Evolutionary conservation across 1,140 invertebrate species (phyloP).

Genomic region (Magallana angulata): DNA sequence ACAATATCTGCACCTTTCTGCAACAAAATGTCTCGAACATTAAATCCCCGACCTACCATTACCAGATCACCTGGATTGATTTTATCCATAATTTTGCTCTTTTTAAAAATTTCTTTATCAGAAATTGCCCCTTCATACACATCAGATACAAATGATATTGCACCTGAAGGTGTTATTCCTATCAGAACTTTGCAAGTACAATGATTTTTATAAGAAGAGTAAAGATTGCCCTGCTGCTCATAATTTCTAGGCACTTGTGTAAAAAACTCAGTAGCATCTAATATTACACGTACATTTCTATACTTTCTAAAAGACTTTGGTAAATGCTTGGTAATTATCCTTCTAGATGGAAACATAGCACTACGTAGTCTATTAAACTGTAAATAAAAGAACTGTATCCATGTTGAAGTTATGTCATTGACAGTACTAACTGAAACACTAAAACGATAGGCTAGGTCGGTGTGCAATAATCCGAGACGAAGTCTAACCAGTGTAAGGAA

Average conservation of each 20-base stretch:
- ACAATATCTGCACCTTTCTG: constrained; percentile 49
- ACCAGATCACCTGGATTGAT: constrained; percentile 21
- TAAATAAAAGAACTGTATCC: constrained; percentile 55
- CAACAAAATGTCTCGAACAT: constrained; percentile 32
- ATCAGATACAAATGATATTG: too few species aligned
- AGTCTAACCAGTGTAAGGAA: too few species aligned
- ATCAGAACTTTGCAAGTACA: too few species aligned
- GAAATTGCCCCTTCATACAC: background rate
- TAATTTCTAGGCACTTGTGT: constrained; percentile 27
- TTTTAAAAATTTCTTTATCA: constrained; percentile 41
- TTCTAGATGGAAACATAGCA: constrained; percentile 31
- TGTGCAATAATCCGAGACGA: too few species aligned
- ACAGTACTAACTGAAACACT: too few species aligned
- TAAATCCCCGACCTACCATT: constrained; percentile 51
- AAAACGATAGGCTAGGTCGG: too few species aligned
- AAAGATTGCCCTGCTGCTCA: constrained; percentile 8
- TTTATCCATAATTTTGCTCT: constrained; percentile 26
- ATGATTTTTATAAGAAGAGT: constrained; percentile 22
- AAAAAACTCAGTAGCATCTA: constrained; percentile 42
- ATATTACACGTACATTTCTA: constrained; percentile 32
- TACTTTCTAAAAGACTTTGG: background rate
- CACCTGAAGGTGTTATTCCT: too few species aligned
- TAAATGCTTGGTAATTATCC: constrained; percentile 30
- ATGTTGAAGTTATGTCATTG: constrained; percentile 3
- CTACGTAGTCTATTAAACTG: constrained; percentile 26